Conservation (phyloP, 2,888 invertebrate species). For the Drosophila mayaguana region DNA sequence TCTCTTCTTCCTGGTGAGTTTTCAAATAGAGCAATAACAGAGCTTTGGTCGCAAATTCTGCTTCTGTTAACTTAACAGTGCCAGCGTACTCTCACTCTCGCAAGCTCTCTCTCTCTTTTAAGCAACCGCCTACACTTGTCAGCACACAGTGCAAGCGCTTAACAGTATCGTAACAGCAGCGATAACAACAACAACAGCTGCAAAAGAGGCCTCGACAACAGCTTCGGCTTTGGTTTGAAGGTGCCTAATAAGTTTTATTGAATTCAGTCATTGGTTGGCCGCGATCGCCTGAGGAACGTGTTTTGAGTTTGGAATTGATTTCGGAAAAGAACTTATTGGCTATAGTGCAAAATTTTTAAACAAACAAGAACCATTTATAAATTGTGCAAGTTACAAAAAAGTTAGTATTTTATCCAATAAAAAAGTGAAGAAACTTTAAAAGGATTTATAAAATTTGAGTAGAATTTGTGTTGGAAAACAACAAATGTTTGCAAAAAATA, state of each 20-base stretch:
- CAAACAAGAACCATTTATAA: background rate
- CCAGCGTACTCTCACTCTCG: background rate
- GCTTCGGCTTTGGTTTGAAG: slow-evolving; percentile 54
- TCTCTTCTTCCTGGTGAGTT: background rate
- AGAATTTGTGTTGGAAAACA: background rate
- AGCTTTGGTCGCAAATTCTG: background rate
- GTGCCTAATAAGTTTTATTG: slow-evolving; percentile 69
- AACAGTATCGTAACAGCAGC: slow-evolving; percentile 32
- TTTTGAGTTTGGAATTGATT: slow-evolving; percentile 9
- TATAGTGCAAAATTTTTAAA: slow-evolving; percentile 25
- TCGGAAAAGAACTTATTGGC: slow-evolving; percentile 36
- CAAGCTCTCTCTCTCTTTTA: background rate
- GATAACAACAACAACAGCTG: slow-evolving; percentile 18
- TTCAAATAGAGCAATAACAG: slow-evolving; percentile 3
- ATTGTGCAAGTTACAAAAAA: slow-evolving; percentile 37
- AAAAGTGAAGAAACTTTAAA: background rate
- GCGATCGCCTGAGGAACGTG: slow-evolving; percentile 73
- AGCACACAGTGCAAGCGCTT: slow-evolving; percentile 23
- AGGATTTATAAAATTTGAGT: background rate
- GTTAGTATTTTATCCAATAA: slow-evolving; percentile 37
- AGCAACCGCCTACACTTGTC: slow-evolving; percentile 51
- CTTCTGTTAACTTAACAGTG: slow-evolving; percentile 32
- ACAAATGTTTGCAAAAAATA: background rate
- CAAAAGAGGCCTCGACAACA: slow-evolving; percentile 32
- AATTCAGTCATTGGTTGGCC: slow-evolving; percentile 80